A percentile compares a stretch with the other conserved stretches of the same genome.
These are phyloP conservation scores for Drosophila neotestacea DNA, from an alignment of 2,888 invertebrate genomes.

Conservation along the genomic window DNA sequence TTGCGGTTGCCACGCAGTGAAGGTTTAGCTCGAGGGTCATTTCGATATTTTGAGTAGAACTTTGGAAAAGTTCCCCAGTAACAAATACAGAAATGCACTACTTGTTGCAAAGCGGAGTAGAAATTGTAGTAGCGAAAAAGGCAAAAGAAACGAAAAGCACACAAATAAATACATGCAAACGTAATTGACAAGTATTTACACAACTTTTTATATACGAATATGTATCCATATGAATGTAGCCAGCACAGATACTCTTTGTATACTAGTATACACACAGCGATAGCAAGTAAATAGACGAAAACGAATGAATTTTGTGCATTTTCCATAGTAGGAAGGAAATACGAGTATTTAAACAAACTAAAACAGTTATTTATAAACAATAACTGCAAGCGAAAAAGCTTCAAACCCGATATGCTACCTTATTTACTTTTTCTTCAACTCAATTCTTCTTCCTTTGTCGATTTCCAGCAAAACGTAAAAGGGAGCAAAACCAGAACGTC, in stretches of 20 bases:
- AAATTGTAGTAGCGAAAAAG: slow-evolving; percentile 21
- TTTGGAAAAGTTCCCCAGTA: slow-evolving; percentile 16
- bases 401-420: slow-evolving; percentile 5
- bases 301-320: slow-evolving; percentile 35
- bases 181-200: slow-evolving; percentile 47
- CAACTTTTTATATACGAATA: slow-evolving; percentile 48
- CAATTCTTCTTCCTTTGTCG: slow-evolving; percentile 32
- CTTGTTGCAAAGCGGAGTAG: slow-evolving; percentile 45
- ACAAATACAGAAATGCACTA: slow-evolving; percentile 22
- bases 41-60: slow-evolving; percentile 22
- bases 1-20: slow-evolving; percentile 38
- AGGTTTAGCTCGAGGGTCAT: slow-evolving; percentile 27
- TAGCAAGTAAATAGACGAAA: slow-evolving; percentile 34
- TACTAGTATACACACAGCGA: slow-evolving; percentile 54
- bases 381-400: slow-evolving; percentile 1
- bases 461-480: slow-evolving; percentile 49
- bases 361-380: slow-evolving; percentile 9
- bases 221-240: slow-evolving; percentile 17
- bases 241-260: slow-evolving; percentile 31
- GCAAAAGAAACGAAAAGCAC: slow-evolving; percentile 4
- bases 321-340: slow-evolving; percentile 23
- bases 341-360: not conserved
- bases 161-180: slow-evolving; percentile 11
- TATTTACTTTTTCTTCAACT: slow-evolving; percentile 23
- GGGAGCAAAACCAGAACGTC: slow-evolving; percentile 49